Evolutionary conservation across 2,113 vertebrate genomes (phyloP).

Genomic region (Limanda limanda): DNA sequence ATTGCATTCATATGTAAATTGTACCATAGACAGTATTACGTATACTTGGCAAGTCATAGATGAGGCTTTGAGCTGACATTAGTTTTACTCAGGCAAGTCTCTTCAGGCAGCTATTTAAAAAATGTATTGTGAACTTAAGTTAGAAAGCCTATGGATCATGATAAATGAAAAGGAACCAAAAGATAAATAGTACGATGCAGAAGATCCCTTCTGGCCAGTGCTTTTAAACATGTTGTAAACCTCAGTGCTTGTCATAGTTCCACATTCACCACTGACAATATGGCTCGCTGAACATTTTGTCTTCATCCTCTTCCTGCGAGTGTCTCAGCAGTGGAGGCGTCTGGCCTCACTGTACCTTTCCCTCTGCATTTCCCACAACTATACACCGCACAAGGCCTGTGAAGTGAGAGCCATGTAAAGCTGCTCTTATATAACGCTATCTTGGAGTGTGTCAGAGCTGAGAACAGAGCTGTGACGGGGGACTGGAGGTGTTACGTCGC

Average conservation of each 20-base stretch:
- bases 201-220: no score
- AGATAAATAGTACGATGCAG: no score
- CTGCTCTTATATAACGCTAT: slow-evolving; percentile 60
- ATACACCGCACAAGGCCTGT: slow-evolving; percentile 28
- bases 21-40: no score
- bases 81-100: neutral
- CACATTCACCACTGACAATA: neutral
- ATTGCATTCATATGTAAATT: neutral
- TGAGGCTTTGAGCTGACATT: neutral
- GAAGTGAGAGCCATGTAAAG: slow-evolving; percentile 37
- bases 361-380: slow-evolving; percentile 21
- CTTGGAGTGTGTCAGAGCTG: slow-evolving; percentile 56
- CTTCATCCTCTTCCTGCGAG: neutral
- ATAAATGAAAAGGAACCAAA: neutral
- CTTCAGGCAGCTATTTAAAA: neutral
- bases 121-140: neutral
- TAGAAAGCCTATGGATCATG: neutral
- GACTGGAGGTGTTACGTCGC: slow-evolving; percentile 41
- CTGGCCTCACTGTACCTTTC: slow-evolving; percentile 19
- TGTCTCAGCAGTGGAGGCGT: neutral
- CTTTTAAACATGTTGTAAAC: neutral
- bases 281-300: neutral
- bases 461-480: slow-evolving; percentile 26
- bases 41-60: neutral
- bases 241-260: neutral